Base-by-base conservation (phyloP, 1,140 invertebrate genomes). In the Orius insidiosus region DNA sequence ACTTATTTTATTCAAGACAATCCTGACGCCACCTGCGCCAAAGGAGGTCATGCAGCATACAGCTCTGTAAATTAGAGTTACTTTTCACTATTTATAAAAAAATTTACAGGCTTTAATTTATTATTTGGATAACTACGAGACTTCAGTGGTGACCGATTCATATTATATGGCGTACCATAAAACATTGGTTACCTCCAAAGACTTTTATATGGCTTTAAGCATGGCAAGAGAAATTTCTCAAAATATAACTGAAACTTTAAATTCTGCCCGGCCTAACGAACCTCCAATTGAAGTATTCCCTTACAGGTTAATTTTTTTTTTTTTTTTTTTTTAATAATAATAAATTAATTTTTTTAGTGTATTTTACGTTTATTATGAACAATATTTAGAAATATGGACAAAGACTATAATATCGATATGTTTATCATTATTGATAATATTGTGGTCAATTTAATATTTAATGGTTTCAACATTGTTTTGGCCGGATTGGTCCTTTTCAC, bases 361-460 rank as follows among this genome's bases (percentile, higher is more conserved):
- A 15, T 97, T 97, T 64, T 98, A 99, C 60, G 93, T 98, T 9
- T 99, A 94, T 65, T 99, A 98, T 60, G 96, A 99, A 62, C 95
- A 99, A 67, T 99, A 98, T 65, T 66, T 97, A 47, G 94, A 87
- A 3, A 94, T 98, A 73, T 93, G 90, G 79, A 66, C 76, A 0
- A 87, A 97, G 54, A 86, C 88, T 0, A 55, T 94, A 2, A 71
- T 79, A 52, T 90, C 86, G 56, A 70, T 98, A 58, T 74, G 75
- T 3, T 78, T 94, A 39, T 96, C 90, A 2, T 65, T 95, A 24
- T 59, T 76, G 3, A 87, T 88, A 8, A 92, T 99, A 47, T 95
- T 59, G 65, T 95, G 8, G 89, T 95, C 0, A 93, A 90, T 1
- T 90, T 95, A 59, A 51, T 98, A 3, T 66, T 98, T 16, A 87